Evolutionary conservation across 2,888 invertebrate genomes (phyloP).

Genomic region (Euproctis similis): DNA sequence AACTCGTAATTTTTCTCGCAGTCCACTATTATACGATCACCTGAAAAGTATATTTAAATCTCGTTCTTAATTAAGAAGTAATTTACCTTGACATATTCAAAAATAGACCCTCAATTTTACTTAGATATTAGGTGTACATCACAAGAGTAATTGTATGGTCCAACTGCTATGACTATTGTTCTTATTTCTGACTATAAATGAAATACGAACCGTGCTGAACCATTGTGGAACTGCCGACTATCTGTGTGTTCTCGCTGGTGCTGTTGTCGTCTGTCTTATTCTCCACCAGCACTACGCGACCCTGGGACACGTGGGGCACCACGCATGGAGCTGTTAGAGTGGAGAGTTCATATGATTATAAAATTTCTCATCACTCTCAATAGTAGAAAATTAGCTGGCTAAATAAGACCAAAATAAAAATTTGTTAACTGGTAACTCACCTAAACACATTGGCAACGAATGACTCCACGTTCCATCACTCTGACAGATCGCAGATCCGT

Average conservation of each 20-base stretch:
- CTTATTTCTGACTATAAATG: too few relatives aligned
- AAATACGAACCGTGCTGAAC: constrained; percentile 60
- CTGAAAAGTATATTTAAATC: constrained; percentile 30
- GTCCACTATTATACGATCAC: constrained; percentile 78
- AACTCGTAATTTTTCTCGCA: constrained; percentile 93
- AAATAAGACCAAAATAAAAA: too few relatives aligned
- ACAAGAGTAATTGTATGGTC: too few relatives aligned
- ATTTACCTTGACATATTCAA: too few relatives aligned
- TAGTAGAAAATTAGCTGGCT: background rate
- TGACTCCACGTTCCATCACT: constrained; percentile 97
- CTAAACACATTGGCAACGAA: constrained; percentile 91
- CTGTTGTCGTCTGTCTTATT: constrained; percentile 70
- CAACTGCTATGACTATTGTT: too few relatives aligned
- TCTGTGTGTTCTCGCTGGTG: constrained; percentile 70
- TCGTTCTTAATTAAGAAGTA: too few relatives aligned
- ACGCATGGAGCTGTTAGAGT: constrained; percentile 90
- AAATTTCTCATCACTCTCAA: background rate
- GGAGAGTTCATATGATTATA: too few relatives aligned
- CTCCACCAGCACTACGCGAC: constrained; percentile 80
- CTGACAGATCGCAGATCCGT: constrained; percentile 93
- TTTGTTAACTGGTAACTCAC: too few relatives aligned
- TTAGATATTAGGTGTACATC: too few relatives aligned
- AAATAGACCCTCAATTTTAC: too few relatives aligned
- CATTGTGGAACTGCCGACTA: constrained; percentile 70
- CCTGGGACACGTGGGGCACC: constrained; percentile 90